Evolutionary conservation across 2,888 invertebrate genomes (phyloP).

Genomic region (Sturmia bella): DNA sequence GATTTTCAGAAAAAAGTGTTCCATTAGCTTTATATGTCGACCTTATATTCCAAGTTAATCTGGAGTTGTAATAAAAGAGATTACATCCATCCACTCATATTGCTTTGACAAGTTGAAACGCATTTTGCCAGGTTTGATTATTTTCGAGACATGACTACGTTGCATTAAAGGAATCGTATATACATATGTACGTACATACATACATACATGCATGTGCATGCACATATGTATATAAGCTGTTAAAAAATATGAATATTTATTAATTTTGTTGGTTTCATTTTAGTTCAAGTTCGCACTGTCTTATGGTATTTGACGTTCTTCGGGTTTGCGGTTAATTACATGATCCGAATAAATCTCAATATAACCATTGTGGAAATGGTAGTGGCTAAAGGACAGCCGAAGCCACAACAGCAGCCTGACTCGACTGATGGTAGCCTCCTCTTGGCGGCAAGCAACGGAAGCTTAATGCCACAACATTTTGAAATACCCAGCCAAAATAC

Average conservation of each 20-base stretch:
- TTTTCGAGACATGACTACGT: no score
- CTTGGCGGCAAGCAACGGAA: slow-evolving; percentile 11
- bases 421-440: neutral
- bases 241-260: no score
- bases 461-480: neutral
- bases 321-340: slow-evolving; percentile 87
- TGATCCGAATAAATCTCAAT: slow-evolving; percentile 86
- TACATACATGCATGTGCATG: neutral
- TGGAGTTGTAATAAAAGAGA: no score
- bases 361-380: slow-evolving; percentile 87
- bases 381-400: slow-evolving; percentile 59
- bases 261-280: slow-evolving; percentile 2
- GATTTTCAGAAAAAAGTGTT: no score
- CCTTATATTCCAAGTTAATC: no score
- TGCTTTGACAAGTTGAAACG: no score
- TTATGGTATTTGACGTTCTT: slow-evolving; percentile 86
- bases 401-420: slow-evolving; percentile 6
- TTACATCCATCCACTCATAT: no score
- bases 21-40: no score
- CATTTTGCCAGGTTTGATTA: no score
- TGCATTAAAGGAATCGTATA: neutral
- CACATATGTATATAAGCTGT: no score
- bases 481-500: slow-evolving; percentile 10
- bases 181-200: slow-evolving; percentile 2
- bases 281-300: slow-evolving; percentile 82